These are phyloP conservation scores for Phyllopteryx taeniolatus DNA, from an alignment of 2,113 vertebrate genomes.

Conservation along the genomic window DNA sequence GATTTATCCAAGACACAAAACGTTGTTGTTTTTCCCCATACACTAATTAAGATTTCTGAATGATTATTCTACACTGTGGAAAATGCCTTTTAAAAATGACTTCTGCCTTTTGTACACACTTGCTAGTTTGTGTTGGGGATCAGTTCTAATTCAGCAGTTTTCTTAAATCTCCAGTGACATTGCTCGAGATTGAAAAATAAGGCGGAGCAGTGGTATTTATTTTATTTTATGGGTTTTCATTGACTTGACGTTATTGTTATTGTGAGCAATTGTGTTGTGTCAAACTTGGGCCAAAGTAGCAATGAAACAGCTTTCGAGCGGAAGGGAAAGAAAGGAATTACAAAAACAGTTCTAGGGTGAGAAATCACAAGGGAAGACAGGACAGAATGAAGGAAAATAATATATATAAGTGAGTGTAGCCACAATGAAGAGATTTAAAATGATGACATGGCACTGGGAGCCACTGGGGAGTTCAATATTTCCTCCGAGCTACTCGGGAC, in stretches of 20 bases:
- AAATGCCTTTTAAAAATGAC: not conserved
- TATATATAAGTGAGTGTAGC: not conserved
- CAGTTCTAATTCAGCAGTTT: slow-evolving; percentile 32
- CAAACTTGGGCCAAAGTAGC: slow-evolving; percentile 27
- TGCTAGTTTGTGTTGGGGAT: slow-evolving; percentile 31
- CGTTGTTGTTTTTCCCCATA: too few relatives aligned
- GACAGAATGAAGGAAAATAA: not conserved
- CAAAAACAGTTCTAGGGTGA: slow-evolving; percentile 37
- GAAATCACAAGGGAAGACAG: slow-evolving; percentile 31
- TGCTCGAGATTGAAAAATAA: slow-evolving; percentile 36
- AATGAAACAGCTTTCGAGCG: slow-evolving; percentile 58
- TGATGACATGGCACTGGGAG: not conserved
- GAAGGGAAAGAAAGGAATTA: slow-evolving; percentile 22
- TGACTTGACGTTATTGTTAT: slow-evolving; percentile 38
- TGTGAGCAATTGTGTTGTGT: slow-evolving; percentile 11
- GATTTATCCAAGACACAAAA: not conserved
- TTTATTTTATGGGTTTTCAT: slow-evolving; percentile 2
- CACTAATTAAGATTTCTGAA: not conserved
- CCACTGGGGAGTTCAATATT: slow-evolving; percentile 1
- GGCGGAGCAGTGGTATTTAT: slow-evolving; percentile 4
- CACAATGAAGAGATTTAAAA: not conserved
- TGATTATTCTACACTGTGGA: not conserved
- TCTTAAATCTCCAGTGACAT: slow-evolving; percentile 21
- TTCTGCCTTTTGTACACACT: slow-evolving; percentile 7
- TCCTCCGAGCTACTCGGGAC: not conserved